Conservation (phyloP, 2,797 vertebrate species). For the Lemur catta region DNA sequence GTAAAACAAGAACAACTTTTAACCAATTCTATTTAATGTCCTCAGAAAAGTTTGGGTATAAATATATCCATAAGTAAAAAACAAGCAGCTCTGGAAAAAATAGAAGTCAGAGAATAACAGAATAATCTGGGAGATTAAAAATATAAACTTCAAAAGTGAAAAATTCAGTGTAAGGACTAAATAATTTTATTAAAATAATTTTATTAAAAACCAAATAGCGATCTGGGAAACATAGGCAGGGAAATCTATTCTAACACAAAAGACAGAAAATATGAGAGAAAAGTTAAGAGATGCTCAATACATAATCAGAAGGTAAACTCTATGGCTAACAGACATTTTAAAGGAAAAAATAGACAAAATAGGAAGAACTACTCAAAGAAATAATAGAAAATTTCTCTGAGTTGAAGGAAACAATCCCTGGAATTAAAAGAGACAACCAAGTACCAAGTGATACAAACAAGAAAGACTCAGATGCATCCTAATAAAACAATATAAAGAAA, state of each 20-base stretch:
- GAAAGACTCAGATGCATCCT: not conserved
- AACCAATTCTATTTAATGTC: not conserved
- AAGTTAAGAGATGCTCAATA: not conserved
- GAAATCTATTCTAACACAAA: not conserved
- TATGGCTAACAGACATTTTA: not conserved
- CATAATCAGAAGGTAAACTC: not conserved
- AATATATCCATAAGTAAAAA: not conserved
- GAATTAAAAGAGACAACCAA: not conserved
- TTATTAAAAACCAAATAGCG: not conserved
- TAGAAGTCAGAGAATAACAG: not conserved
- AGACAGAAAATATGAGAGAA: not conserved
- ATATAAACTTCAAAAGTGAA: not conserved
- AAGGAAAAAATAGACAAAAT: not conserved
- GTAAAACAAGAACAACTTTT: not conserved
- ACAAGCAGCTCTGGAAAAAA: not conserved
- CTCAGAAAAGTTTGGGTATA: not conserved
- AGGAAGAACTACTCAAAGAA: not conserved
- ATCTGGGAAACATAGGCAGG: not conserved
- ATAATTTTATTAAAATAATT: not conserved
- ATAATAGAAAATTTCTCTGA: not conserved
- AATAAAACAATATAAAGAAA: not conserved
- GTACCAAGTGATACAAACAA: not conserved
- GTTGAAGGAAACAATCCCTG: not conserved
- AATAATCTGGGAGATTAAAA: not conserved
- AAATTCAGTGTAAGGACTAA: not conserved